Percentiles rank a stretch among this genome's conserved stretches.
Conservation (phyloP, 2,113 vertebrate species). For the Fulmarus glacialis region DNA sequence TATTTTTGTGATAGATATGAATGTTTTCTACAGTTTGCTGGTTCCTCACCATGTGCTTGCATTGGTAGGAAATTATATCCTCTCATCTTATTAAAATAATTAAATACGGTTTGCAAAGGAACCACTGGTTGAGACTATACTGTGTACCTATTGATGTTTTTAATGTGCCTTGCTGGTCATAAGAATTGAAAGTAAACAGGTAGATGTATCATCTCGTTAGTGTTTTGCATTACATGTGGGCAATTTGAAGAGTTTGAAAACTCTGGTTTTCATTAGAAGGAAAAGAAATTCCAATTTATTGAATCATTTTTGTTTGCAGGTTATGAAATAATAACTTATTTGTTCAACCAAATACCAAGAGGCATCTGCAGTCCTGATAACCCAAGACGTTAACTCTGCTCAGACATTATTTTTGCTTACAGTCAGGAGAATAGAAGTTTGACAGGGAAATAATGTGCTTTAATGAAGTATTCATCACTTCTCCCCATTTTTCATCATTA, state of each 20-base stretch:
- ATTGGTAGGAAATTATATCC: neutral
- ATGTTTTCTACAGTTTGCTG: neutral
- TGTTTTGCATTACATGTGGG: neutral
- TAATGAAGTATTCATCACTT: slow-evolving; percentile 58
- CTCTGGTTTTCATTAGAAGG: slow-evolving; percentile 14
- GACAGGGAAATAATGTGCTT: slow-evolving; percentile 57
- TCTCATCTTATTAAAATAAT: neutral
- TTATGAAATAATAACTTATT: slow-evolving; percentile 43
- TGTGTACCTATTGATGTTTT: neutral
- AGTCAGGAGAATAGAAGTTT: slow-evolving; percentile 27
- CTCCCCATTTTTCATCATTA: slow-evolving; percentile 57
- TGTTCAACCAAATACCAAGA: slow-evolving; percentile 16
- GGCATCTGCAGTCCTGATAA: slow-evolving; percentile 27
- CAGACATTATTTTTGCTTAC: slow-evolving; percentile 43
- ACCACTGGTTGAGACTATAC: neutral
- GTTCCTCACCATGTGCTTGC: neutral
- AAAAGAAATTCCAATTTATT: slow-evolving; percentile 17
- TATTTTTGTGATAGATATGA: neutral
- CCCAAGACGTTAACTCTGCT: neutral
- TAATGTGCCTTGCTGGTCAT: neutral
- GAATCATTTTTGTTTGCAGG: neutral
- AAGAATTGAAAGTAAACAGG: neutral
- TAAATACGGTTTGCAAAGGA: neutral
- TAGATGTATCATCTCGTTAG: neutral
- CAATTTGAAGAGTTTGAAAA: neutral